Percentiles rank a stretch among this genome's conserved stretches.
These are phyloP conservation scores for Saccostrea glomerata DNA, from an alignment of 1,140 invertebrate species.

Conservation along the genomic window DNA sequence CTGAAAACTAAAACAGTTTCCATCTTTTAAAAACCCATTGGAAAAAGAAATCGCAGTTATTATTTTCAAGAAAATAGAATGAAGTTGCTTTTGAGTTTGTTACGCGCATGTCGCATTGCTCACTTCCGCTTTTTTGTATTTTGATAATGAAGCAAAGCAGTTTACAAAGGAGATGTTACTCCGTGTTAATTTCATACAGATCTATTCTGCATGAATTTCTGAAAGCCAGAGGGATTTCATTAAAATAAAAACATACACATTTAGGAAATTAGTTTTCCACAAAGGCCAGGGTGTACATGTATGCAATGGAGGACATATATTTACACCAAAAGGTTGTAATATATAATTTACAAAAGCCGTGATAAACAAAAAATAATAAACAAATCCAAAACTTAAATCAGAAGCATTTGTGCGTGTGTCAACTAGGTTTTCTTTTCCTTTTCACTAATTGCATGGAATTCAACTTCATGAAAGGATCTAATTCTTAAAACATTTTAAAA, in stretches of 20 bases:
- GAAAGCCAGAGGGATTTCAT: not conserved
- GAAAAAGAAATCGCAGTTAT: not conserved
- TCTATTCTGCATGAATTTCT: conserved; percentile 10
- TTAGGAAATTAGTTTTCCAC: conserved; percentile 18
- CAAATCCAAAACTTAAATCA: conserved; percentile 20
- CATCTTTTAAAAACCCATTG: not conserved
- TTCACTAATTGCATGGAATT: not conserved
- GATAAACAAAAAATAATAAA: conserved; percentile 30
- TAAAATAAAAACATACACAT: not conserved
- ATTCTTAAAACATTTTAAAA: not conserved
- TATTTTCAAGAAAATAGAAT: not conserved
- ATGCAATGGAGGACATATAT: conserved; percentile 13
- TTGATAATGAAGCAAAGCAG: conserved; percentile 25
- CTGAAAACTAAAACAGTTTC: conserved; percentile 22
- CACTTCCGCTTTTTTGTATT: conserved; percentile 16
- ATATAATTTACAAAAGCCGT: conserved; percentile 32
- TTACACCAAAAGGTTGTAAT: conserved; percentile 35
- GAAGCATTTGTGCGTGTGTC: conserved; percentile 11
- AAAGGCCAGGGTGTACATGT: conserved; percentile 5
- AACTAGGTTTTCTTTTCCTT: not conserved
- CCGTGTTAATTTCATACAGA: conserved; percentile 3
- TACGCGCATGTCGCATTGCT: conserved; percentile 31
- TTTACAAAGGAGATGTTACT: conserved; percentile 15
- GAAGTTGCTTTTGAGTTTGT: not conserved
- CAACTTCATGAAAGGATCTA: not conserved